phyloP scores from a whole-genome alignment of 1,140 invertebrate species.

The Amyelois transitella region DNA sequence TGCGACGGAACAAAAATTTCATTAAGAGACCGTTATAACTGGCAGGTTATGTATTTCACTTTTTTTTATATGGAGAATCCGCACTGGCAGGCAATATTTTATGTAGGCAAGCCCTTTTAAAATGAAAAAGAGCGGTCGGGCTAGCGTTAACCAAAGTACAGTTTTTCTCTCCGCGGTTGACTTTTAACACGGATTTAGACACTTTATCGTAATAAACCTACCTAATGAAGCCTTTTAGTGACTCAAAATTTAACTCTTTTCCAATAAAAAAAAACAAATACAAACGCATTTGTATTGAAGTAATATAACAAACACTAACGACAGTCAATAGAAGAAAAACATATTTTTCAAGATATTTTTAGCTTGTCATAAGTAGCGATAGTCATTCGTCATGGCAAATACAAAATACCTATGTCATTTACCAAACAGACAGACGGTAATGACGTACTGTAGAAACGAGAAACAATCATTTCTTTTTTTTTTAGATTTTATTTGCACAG shows the following conservation, averaged over 20 bases:
- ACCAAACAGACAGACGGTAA: too few species aligned
- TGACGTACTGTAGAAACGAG: too few species aligned
- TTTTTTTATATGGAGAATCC: not conserved
- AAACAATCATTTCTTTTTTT: too few species aligned
- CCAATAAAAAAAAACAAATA: too few species aligned
- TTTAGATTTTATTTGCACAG: too few species aligned
- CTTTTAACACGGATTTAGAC: not conserved
- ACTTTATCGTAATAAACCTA: not conserved
- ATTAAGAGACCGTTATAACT: not conserved
- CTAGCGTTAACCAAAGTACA: not conserved
- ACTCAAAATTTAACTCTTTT: not conserved
- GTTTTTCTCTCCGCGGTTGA: not conserved
- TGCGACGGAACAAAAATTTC: not conserved
- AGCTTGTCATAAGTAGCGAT: too few species aligned
- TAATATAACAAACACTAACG: too few species aligned
- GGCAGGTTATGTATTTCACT: not conserved
- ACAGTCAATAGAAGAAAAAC: too few species aligned
- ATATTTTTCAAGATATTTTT: too few species aligned
- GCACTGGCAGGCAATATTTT: not conserved
- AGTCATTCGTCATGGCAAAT: too few species aligned
- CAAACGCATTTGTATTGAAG: too few species aligned
- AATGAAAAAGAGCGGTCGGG: not conserved
- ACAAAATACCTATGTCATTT: too few species aligned
- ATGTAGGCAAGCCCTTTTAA: not conserved
- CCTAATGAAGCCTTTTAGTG: not conserved